Conservation (phyloP, 1,140 invertebrate species). For the Bombus turneri region DNA sequence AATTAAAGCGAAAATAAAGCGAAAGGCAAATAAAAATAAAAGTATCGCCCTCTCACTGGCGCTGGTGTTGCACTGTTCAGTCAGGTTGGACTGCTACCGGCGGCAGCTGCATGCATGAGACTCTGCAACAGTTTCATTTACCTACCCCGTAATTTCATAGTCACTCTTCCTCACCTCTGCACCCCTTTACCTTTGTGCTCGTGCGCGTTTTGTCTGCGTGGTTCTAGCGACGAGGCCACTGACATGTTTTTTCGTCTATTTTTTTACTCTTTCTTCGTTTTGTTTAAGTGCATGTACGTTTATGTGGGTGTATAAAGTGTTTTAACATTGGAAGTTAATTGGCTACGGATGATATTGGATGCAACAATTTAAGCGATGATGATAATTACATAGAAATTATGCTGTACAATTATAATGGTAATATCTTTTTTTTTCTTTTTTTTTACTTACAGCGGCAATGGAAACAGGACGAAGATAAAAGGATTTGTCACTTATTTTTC, state of each 20-base stretch:
- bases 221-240: constrained; percentile 36
- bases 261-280: neutral
- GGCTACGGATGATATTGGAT: neutral
- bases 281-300: too few relatives aligned
- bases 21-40: constrained; percentile 61
- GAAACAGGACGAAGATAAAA: neutral
- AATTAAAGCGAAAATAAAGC: constrained; percentile 69
- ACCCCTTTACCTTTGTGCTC: constrained; percentile 12
- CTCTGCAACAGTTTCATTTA: constrained; percentile 70
- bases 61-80: constrained; percentile 32
- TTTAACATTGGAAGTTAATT: neutral
- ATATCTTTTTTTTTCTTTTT: neutral
- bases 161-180: constrained; percentile 26
- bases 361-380: too few relatives aligned
- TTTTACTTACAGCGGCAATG: neutral
- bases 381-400: neutral
- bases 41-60: constrained; percentile 17
- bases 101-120: constrained; percentile 63
- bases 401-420: neutral
- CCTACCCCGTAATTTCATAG: constrained; percentile 69
- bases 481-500: neutral
- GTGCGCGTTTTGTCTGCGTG: neutral
- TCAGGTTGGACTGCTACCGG: constrained; percentile 46
- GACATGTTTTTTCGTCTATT: constrained; percentile 13
- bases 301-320: neutral